phyloP scores from a whole-genome alignment of 1,140 invertebrate genomes.

The Pteromalus puparum region DNA sequence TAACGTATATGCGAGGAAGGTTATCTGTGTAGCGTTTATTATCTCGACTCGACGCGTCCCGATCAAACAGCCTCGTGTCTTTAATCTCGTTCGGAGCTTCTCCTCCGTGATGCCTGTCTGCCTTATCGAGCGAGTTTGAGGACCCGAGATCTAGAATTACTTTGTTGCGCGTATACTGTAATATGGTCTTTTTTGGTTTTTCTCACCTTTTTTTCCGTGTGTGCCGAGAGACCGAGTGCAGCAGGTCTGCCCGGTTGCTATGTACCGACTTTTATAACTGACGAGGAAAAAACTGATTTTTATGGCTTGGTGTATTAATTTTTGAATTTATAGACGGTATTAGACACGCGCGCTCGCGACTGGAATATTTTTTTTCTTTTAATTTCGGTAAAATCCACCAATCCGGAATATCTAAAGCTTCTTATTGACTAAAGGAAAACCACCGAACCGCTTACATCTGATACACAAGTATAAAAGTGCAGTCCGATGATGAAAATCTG shows the following conservation, averaged over 20 bases:
- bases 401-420: no score
- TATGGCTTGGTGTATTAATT: no score
- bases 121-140: background rate
- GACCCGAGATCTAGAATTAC: background rate
- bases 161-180: no score
- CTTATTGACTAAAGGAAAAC: no score
- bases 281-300: no score
- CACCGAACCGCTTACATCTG: background rate
- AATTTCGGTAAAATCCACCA: no score
- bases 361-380: no score
- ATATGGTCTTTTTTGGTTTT: background rate
- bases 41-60: constrained; percentile 14
- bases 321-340: no score
- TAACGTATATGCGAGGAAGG: background rate
- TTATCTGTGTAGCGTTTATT: constrained; percentile 22
- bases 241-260: no score
- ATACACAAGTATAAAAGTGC: background rate
- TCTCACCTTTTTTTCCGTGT: background rate
- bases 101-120: background rate
- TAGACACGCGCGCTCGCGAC: no score
- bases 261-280: no score
- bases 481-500: background rate
- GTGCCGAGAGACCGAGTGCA: no score
- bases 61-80: constrained; percentile 21
- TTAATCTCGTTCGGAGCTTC: background rate